Evolutionary conservation across 53 echinoderm and acorn worm species (phyloP).

Genomic region (Arbacia lixula): DNA sequence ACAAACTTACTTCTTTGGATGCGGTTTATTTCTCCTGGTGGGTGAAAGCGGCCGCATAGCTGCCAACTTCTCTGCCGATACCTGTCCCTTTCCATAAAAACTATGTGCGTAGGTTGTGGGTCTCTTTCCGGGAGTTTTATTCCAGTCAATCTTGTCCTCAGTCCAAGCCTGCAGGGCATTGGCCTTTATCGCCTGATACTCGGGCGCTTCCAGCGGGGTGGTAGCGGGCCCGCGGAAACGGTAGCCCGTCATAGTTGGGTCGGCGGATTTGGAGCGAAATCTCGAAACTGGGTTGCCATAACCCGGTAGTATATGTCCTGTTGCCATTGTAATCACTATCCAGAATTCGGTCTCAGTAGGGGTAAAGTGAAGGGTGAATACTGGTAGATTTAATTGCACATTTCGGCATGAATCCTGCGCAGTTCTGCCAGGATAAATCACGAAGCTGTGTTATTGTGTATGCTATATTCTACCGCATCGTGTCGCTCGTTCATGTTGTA

Average conservation of each 20-base stretch:
- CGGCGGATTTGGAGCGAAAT: constrained; percentile 93
- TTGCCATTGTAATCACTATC: too few species aligned
- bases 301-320: constrained; percentile 94
- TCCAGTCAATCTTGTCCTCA: constrained; percentile 87
- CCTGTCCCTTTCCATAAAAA: constrained; percentile 74
- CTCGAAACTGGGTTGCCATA: constrained; percentile 71
- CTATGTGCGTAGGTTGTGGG: constrained; percentile 93
- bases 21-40: constrained; percentile 93
- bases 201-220: constrained; percentile 28
- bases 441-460: too few species aligned
- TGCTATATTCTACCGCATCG: too few species aligned
- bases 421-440: too few species aligned
- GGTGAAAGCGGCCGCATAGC: constrained; percentile 85
- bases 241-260: constrained; percentile 90
- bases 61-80: constrained; percentile 58
- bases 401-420: too few species aligned
- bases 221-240: constrained; percentile 59
- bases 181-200: constrained; percentile 65
- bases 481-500: too few species aligned
- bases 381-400: too few species aligned
- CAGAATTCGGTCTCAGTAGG: too few species aligned
- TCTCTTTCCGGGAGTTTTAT: constrained; percentile 72
- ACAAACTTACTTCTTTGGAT: constrained; percentile 88
- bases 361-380: too few species aligned
- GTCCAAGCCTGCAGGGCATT: constrained; percentile 82